Base-by-base conservation (phyloP, 1,140 invertebrate genomes). In the Melitaea cinxia region DNA sequence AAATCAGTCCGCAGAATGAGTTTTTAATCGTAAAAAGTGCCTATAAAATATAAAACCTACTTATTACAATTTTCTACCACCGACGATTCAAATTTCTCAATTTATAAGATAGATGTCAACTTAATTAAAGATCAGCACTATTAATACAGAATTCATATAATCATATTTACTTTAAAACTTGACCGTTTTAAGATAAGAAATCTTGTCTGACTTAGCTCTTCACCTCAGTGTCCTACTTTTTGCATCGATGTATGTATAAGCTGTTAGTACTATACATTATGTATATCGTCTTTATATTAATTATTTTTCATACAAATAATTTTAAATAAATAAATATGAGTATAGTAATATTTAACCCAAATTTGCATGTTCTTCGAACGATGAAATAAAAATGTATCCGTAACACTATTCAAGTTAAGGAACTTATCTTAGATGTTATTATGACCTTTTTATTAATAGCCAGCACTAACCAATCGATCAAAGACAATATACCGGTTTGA, bases 141-240 rank as follows among this genome's bases (percentile, higher is more conserved):
- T 33, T 1, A 9, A 33, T 33, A 33, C 4, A 23, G 10, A 2
- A 10, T 9, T 19, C 17, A 23, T 23, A 10, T 23, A 24, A 10
- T 21, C 42, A 9, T 47, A 19, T 47, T 47, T 47, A n/a, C 39
- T 21, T 21, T 47, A 19, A 56, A 56, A 12, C 23, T 37, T 57
- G 37, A 39, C 54, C 54, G 9, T 24, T 15, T 56, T 57, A 28
- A 58, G 63, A 45, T 65, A 65, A 65, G 55, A 53, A 65, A 65
- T 52, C 63, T 57, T 49, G 47, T 17, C 35, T 12, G 35, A 24
- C 45, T 47, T 24, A 45, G 53, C 55, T 50, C 49, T 64, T 64
- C 39, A 69, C 67, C 67, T 55, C 26, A 54, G 17, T 50, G 67
- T 50, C 52, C 67, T 59, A 64, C 24, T 64, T 55, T n/a, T 55